Evolutionary conservation across 1,140 invertebrate species (phyloP), one percentile per base, ranked within the genome.

Genomic region (Heliconius hermathena): DNA sequence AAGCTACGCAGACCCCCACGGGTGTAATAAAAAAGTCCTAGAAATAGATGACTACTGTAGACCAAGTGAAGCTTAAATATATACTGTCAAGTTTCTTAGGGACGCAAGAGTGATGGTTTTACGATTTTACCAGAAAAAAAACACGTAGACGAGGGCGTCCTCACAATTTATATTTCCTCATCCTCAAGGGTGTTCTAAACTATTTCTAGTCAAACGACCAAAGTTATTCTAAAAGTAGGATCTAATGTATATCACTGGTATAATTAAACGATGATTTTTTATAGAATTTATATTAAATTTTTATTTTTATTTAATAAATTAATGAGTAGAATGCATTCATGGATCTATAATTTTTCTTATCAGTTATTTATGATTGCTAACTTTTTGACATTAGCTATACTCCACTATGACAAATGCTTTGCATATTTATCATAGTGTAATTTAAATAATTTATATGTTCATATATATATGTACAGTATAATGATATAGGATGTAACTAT

Each of bases 111-210:
- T n/a, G 74, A 76, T 33, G 29, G 60, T n/a, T 76, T 76, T 76
- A 60, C 74, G 74, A 70, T 76, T 76, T 71, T 66, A 20, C 22
- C 3, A 71, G 46, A 76, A 76, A 76, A n/a, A 74, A 52, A 57
- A n/a, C 33, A 49, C 29, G 60, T 49, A 41, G 60, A 26, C 38
- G 22, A 66, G 60, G 60, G 74, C 8, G 74, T 49, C 74, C 54
- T 66, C 22, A 46, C 74, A 76, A 76, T 76, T 18, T 76, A 76
- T 76, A 71, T 76, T 76, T 76, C 74, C 26, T 60, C n/a, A 76
- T 71, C 16, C 74, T 18, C 74, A 3, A 29, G 74, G 74, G 74
- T 66, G 70, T 71, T 18, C 70, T 70, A 33, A 29, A 46, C 74
- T 41, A 29, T 13, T 71, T n/a, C 36, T 36, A 60, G 1, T 66